Percentiles rank a stretch among this genome's conserved stretches.
phyloP scores from a whole-genome alignment of 2,888 invertebrate species.

The Temnothorax ravouxi region DNA sequence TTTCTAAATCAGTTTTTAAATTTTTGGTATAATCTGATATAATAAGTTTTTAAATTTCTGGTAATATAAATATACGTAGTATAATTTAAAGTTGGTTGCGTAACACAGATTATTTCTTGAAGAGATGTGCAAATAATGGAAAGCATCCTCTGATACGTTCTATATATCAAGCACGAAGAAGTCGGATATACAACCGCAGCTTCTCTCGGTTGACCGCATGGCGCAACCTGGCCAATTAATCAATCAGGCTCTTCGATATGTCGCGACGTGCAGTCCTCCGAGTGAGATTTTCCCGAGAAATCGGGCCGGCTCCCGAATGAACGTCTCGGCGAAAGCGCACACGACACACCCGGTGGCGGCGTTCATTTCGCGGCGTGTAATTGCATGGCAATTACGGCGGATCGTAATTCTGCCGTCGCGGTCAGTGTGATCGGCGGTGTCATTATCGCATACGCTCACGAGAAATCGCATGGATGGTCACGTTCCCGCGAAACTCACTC shows the following conservation, averaged over 20 bases:
- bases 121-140: neutral
- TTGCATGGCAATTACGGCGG: constrained; percentile 68
- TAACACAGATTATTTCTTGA: neutral
- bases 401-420: neutral
- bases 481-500: constrained; percentile 57
- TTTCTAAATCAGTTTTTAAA: neutral
- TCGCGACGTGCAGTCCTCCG: constrained; percentile 20
- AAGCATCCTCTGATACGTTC: neutral
- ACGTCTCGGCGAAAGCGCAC: constrained; percentile 43
- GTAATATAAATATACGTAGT: neutral
- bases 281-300: constrained; percentile 67
- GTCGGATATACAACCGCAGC: constrained; percentile 74
- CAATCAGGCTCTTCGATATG: constrained; percentile 67
- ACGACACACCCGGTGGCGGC: constrained; percentile 37
- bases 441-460: constrained; percentile 63
- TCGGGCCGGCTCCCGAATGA: constrained; percentile 31
- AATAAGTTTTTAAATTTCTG: neutral
- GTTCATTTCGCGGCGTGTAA: constrained; percentile 65
- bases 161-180: constrained; percentile 46
- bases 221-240: constrained; percentile 75
- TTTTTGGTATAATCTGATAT: neutral
- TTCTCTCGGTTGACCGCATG: constrained; percentile 62
- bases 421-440: constrained; percentile 37
- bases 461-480: constrained; percentile 56
- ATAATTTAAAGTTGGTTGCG: neutral